phyloP scores from a whole-genome alignment of 2,888 invertebrate genomes.

The Mythimna loreyi region DNA sequence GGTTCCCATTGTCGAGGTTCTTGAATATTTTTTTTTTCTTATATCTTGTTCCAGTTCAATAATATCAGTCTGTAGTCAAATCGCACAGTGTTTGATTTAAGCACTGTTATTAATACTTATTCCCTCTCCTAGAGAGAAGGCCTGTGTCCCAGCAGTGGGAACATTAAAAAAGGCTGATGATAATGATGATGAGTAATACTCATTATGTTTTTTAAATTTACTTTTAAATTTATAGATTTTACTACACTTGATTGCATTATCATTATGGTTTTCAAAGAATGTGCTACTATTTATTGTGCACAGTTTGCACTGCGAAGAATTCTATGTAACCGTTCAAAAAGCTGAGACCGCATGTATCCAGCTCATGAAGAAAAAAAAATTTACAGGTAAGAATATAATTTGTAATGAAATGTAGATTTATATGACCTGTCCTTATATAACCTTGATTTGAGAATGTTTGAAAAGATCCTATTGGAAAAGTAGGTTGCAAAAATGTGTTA shows the following conservation, averaged over 20 bases:
- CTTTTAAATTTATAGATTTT: neutral
- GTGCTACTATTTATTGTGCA: slow-evolving; percentile 19
- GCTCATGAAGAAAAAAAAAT: slow-evolving; percentile 11
- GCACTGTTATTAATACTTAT: no score
- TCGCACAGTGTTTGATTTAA: neutral
- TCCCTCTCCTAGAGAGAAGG: no score
- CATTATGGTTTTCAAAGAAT: neutral
- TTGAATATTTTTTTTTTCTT: neutral
- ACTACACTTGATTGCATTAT: neutral
- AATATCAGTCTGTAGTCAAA: neutral
- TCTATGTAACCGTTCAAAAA: slow-evolving; percentile 17
- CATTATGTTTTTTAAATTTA: neutral
- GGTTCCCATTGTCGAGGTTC: neutral
- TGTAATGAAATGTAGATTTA: no score
- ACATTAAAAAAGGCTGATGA: no score
- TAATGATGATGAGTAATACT: neutral
- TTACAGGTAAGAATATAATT: slow-evolving; percentile 3
- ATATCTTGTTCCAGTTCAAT: neutral
- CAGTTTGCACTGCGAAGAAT: slow-evolving; percentile 20
- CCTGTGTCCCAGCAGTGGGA: no score
- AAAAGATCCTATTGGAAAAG: neutral
- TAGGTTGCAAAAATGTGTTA: neutral
- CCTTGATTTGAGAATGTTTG: neutral
- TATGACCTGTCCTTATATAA: no score
- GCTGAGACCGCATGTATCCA: slow-evolving; percentile 12